Conservation (phyloP, 2,797 vertebrate genomes). For the Allobates femoralis region DNA sequence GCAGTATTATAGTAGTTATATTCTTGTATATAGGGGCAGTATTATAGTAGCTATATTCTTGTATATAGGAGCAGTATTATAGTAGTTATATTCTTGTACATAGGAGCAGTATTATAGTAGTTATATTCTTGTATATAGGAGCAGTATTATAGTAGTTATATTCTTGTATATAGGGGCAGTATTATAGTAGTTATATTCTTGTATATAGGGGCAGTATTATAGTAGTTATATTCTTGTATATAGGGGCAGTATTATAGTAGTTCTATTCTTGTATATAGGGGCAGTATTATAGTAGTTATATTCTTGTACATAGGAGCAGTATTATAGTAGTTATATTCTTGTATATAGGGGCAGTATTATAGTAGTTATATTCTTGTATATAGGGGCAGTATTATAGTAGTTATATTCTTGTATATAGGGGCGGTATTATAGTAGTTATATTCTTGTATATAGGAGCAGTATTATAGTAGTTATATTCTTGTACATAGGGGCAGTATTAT, state of each 20-base stretch:
- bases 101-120: neutral
- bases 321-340: neutral
- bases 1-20: slow-evolving; percentile 2
- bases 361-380: neutral
- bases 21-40: neutral
- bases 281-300: slow-evolving; percentile 3
- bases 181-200: neutral
- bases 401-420: neutral
- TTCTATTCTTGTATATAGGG: neutral
- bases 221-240: neutral
- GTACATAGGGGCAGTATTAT: too few relatives aligned
- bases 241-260: neutral
- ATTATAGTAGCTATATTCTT: too few relatives aligned
- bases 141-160: neutral
- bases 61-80: neutral
- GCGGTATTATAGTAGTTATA: neutral
- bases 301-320: neutral
- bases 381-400: neutral
- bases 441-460: neutral
- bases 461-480: neutral
- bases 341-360: neutral
- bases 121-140: neutral
- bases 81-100: neutral
- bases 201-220: neutral
- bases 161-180: neutral